Percentiles rank a stretch among this genome's conserved stretches.
These are phyloP conservation scores for Melipona beecheii DNA, from an alignment of 2,888 invertebrate species.

Conservation along the genomic window DNA sequence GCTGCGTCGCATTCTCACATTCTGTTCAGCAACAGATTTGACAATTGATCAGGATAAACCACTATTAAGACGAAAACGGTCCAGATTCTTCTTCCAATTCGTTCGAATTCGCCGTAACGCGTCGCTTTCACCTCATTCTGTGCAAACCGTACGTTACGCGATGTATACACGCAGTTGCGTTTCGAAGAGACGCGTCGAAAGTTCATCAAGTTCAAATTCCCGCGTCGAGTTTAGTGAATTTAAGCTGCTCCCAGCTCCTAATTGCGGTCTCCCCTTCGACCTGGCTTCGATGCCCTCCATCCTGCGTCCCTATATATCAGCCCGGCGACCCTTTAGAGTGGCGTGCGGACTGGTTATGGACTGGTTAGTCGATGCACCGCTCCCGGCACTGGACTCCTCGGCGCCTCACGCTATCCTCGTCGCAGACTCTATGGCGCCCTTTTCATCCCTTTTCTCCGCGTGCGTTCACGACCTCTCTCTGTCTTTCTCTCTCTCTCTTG, in stretches of 20 bases:
- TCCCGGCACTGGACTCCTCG: constrained; percentile 69
- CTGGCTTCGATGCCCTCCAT: constrained; percentile 26
- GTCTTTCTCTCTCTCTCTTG: background rate
- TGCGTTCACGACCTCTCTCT: background rate
- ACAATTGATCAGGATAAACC: too few relatives aligned
- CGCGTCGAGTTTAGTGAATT: constrained; percentile 41
- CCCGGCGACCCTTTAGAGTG: constrained; percentile 39
- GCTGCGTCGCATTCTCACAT: too few relatives aligned
- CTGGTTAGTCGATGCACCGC: constrained; percentile 69
- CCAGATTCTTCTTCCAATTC: background rate
- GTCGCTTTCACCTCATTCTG: background rate
- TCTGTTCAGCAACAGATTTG: too few relatives aligned
- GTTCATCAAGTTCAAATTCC: constrained; percentile 48
- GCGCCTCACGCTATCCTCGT: constrained; percentile 78
- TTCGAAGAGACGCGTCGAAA: background rate
- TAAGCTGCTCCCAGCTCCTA: constrained; percentile 36
- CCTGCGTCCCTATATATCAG: constrained; percentile 45
- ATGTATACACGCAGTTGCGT: background rate
- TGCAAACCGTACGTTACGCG: background rate
- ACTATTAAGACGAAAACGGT: background rate
- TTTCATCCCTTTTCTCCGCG: constrained; percentile 38
- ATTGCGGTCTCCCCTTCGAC: constrained; percentile 45
- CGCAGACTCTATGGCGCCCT: constrained; percentile 76
- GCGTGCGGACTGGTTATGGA: constrained; percentile 68
- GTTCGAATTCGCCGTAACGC: background rate